Evolutionary conservation across 2,888 invertebrate species (phyloP).

Genomic region (Euphydryas editha): DNA sequence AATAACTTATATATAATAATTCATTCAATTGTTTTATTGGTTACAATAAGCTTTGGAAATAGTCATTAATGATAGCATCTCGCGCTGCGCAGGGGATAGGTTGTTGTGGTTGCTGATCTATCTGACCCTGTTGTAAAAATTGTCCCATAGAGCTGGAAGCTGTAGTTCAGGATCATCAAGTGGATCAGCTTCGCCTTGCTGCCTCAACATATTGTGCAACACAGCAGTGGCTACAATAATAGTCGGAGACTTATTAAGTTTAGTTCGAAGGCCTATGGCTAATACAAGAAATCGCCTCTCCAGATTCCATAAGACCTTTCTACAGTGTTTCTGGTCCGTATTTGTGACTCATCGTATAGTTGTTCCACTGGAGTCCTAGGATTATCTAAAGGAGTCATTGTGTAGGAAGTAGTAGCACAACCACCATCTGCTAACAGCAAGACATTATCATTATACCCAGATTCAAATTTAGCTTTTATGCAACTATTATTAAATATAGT

Average conservation of each 20-base stretch:
- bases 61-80: not conserved
- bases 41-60: conserved; percentile 1
- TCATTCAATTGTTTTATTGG: too few species aligned
- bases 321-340: not conserved
- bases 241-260: not conserved
- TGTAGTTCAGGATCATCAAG: conserved; percentile 1
- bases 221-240: conserved; percentile 1
- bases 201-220: conserved; percentile 1
- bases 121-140: not conserved
- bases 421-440: not conserved
- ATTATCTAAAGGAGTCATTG: not conserved
- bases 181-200: conserved; percentile 1
- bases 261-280: not conserved
- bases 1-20: too few species aligned
- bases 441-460: not conserved
- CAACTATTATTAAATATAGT: not conserved
- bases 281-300: not conserved
- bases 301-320: not conserved
- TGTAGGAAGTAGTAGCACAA: not conserved
- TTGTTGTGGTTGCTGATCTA: not conserved
- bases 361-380: not conserved
- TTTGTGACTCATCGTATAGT: not conserved
- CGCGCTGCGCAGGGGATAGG: not conserved
- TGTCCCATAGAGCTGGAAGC: conserved; percentile 1
- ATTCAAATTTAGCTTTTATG: not conserved